phyloP scores from a whole-genome alignment of 2,888 invertebrate genomes.

The Rhagophthalmus giganteus region DNA sequence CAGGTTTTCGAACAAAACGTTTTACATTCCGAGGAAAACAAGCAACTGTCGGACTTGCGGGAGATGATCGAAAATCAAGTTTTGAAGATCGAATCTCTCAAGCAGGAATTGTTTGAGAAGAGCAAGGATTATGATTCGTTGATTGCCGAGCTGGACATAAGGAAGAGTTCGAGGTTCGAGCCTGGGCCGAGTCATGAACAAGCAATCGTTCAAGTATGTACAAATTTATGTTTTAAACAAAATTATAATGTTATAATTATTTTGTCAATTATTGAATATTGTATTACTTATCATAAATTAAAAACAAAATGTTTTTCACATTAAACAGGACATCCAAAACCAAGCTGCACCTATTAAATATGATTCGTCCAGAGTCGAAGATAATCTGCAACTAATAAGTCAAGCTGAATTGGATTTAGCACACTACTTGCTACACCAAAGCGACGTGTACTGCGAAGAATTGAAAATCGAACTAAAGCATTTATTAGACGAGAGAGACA shows the following conservation, averaged over 20 bases:
- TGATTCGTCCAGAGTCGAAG: too few relatives aligned
- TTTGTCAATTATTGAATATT: too few relatives aligned
- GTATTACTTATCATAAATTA: too few relatives aligned
- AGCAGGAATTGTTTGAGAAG: constrained; percentile 66
- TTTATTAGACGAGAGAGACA: constrained; percentile 82
- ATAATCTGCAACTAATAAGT: constrained; percentile 42
- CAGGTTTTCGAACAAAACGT: constrained; percentile 60
- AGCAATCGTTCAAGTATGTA: too few relatives aligned
- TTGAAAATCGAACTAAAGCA: constrained; percentile 81
- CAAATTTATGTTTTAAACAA: too few relatives aligned
- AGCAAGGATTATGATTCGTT: constrained; percentile 62
- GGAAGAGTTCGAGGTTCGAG: constrained; percentile 24
- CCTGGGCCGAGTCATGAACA: too few relatives aligned
- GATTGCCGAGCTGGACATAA: constrained; percentile 51
- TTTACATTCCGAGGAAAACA: constrained; percentile 60
- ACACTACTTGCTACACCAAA: constrained; percentile 81
- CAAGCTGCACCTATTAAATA: too few relatives aligned
- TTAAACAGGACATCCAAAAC: too few relatives aligned
- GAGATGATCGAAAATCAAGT: constrained; percentile 69
- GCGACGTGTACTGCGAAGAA: constrained; percentile 85
- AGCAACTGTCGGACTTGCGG: constrained; percentile 62
- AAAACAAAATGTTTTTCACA: too few relatives aligned
- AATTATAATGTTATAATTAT: too few relatives aligned
- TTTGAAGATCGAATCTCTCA: constrained; percentile 71
- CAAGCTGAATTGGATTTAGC: constrained; percentile 77